phyloP scores from a whole-genome alignment of 1,140 invertebrate species.

The Sitobion miscanthi region DNA sequence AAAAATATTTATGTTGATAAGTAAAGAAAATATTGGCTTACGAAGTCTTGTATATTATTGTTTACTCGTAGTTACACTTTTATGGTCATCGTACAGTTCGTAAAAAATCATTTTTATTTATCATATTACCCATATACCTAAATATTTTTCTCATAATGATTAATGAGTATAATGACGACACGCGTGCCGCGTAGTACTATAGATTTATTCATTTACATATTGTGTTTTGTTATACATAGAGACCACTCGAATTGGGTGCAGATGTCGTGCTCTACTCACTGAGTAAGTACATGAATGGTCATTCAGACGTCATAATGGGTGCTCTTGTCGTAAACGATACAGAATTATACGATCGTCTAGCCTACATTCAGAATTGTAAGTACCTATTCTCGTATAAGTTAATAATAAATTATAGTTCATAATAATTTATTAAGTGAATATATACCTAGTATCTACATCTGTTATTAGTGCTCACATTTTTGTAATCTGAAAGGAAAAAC shows the following conservation, averaged over 20 bases:
- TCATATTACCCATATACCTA: background rate
- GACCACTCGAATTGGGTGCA: constrained; percentile 87
- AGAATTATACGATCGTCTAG: constrained; percentile 74
- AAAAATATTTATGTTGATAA: no score
- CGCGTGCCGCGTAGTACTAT: background rate
- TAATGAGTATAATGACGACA: background rate
- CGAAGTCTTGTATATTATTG: background rate
- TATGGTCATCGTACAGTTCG: background rate
- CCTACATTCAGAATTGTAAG: constrained; percentile 90
- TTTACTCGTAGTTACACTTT: background rate
- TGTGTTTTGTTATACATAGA: constrained; percentile 64
- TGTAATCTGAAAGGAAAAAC: no score
- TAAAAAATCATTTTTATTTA: background rate
- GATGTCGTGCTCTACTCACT: constrained; percentile 93
- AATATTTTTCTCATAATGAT: background rate
- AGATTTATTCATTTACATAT: background rate
- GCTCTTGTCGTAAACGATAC: constrained; percentile 78
- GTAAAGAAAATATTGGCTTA: background rate
- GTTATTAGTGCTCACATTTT: no score
- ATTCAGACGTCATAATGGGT: constrained; percentile 98
- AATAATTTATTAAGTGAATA: no score
- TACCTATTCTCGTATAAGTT: constrained; percentile 4
- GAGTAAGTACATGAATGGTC: constrained; percentile 99
- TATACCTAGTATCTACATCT: no score
- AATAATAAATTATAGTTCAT: background rate